phyloP scores from a whole-genome alignment of 2,113 vertebrate genomes.

The Rhipidura dahli region DNA sequence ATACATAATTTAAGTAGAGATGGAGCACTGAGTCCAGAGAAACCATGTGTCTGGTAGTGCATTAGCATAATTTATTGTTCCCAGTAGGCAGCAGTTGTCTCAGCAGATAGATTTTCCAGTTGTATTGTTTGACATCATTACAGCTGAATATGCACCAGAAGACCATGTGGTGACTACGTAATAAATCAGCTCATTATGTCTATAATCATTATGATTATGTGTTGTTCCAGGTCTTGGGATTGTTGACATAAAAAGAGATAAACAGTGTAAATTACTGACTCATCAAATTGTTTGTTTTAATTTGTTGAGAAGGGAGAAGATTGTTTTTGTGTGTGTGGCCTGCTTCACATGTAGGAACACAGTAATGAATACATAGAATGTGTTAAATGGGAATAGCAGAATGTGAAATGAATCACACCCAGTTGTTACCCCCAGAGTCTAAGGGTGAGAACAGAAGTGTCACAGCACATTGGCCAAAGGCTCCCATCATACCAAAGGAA shows the following conservation, averaged over 20 bases:
- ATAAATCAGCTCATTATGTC: slow-evolving; percentile 53
- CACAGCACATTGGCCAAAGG: neutral
- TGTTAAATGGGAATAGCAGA: neutral
- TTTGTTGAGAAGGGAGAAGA: neutral
- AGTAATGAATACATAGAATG: neutral
- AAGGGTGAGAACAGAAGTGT: neutral
- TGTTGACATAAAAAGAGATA: slow-evolving; percentile 47
- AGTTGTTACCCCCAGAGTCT: neutral
- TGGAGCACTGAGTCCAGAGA: neutral
- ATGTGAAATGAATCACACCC: neutral
- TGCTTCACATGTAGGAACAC: neutral
- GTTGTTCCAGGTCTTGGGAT: slow-evolving; percentile 18
- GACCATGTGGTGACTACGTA: slow-evolving; percentile 33
- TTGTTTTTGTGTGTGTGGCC: neutral
- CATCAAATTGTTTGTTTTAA: slow-evolving; percentile 24
- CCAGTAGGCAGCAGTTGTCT: neutral
- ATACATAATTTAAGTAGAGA: neutral
- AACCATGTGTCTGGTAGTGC: neutral
- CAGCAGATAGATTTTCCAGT: slow-evolving; percentile 12
- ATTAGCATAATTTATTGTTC: slow-evolving; percentile 39
- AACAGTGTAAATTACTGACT: slow-evolving; percentile 55
- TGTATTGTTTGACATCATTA: slow-evolving; percentile 6
- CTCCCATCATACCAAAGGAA: neutral
- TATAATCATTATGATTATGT: slow-evolving; percentile 38
- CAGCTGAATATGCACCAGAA: slow-evolving; percentile 34